A percentile compares a stretch with the other conserved stretches of the same genome.
These are phyloP conservation scores for Acanthaster planci DNA, from an alignment of 35 echinoderm and acorn worm species.

Conservation along the genomic window DNA sequence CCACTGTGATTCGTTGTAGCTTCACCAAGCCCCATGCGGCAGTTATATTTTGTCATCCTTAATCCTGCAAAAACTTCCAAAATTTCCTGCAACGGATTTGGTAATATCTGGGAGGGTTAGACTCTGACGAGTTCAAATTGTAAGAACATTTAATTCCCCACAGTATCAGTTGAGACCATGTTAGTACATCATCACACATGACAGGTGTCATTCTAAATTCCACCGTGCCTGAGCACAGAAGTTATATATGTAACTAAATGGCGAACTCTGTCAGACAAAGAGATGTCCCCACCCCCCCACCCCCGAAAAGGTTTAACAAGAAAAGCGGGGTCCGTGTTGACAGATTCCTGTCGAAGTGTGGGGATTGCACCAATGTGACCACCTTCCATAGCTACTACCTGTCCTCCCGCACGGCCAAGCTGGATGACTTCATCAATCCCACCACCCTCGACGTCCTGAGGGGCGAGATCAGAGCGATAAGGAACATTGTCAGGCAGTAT, in stretches of 20 bases:
- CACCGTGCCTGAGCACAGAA: too few species aligned
- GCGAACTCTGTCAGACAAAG: neutral
- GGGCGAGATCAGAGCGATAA: neutral
- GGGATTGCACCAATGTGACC: slow-evolving; percentile 11
- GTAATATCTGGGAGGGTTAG: too few species aligned
- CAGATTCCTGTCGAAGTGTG: slow-evolving; percentile 21
- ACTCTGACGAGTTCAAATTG: too few species aligned
- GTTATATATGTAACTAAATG: neutral
- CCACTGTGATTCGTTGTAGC: too few species aligned
- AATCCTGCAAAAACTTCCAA: too few species aligned
- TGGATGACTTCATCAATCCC: neutral
- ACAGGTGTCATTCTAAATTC: neutral
- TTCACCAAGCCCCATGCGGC: too few species aligned
- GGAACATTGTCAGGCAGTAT: neutral
- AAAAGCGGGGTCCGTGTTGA: neutral
- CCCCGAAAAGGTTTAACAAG: neutral
- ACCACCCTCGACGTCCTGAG: neutral
- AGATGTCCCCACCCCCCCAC: neutral
- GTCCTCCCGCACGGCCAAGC: neutral
- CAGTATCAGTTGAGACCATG: too few species aligned
- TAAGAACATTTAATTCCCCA: too few species aligned
- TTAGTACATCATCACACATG: neutral
- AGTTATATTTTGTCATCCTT: too few species aligned
- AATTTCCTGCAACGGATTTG: too few species aligned
- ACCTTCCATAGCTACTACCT: slow-evolving; percentile 22